These are phyloP conservation scores for Sebastes oblongus DNA, from an alignment of 2,797 vertebrate species.

Conservation along the genomic window DNA sequence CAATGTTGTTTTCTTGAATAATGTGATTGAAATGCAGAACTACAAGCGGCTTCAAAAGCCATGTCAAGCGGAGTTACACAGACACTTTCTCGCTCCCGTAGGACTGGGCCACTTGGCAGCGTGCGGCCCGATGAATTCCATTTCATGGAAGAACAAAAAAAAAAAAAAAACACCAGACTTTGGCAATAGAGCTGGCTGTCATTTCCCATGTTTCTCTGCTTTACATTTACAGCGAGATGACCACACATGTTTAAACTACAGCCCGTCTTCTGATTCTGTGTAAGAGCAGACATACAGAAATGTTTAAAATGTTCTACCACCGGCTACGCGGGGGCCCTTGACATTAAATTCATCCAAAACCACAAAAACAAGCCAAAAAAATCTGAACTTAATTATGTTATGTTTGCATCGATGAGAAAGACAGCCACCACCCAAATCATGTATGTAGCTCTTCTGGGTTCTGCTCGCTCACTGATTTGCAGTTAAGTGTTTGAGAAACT, in stretches of 20 bases:
- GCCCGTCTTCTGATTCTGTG: conserved; percentile 46
- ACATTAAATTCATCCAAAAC: conserved; percentile 56
- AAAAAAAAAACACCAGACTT: conserved; percentile 6
- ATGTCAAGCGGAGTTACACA: conserved; percentile 43
- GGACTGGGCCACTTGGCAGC: conserved; percentile 61
- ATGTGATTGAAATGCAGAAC: conserved; percentile 23
- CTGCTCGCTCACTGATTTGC: background rate
- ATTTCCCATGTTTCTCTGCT: conserved; percentile 65
- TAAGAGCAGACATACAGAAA: conserved; percentile 21
- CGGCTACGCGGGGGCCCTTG: conserved; percentile 44
- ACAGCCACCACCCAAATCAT: conserved; percentile 11
- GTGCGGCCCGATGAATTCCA: conserved; percentile 56
- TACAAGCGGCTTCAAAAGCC: conserved; percentile 34
- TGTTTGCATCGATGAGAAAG: conserved; percentile 40
- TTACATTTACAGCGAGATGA: conserved; percentile 45
- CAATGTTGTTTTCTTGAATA: conserved; percentile 3
- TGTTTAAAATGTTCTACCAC: conserved; percentile 24
- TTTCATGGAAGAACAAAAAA: conserved; percentile 55
- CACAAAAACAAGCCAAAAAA: conserved; percentile 45
- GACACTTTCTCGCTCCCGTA: conserved; percentile 54
- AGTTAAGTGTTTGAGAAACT: conserved; percentile 39
- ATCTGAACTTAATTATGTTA: conserved; percentile 49
- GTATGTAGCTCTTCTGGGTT: background rate
- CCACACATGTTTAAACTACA: conserved; percentile 52
- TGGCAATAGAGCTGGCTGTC: conserved; percentile 40